These are phyloP conservation scores for Lytechinus pictus DNA, from an alignment of 35 echinoderm and acorn worm genomes.

Conservation along the genomic window DNA sequence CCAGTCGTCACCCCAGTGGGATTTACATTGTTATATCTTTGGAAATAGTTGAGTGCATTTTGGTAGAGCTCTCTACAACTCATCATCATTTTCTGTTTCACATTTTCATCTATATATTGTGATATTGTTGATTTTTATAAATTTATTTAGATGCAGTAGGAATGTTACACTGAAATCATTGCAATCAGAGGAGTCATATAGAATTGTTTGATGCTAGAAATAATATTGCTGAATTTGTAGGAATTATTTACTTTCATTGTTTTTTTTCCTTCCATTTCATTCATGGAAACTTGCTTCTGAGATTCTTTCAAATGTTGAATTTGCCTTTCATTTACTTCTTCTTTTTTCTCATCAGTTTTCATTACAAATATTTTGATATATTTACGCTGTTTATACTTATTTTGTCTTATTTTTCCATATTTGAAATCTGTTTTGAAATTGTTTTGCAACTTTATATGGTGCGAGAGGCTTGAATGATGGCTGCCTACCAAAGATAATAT, in stretches of 20 bases:
- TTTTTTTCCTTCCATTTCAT: background rate
- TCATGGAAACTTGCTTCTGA: background rate
- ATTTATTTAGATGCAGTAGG: constrained; percentile 11
- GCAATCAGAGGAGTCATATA: background rate
- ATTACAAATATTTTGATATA: background rate
- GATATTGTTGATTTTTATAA: background rate
- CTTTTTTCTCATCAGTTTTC: background rate
- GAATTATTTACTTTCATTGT: background rate
- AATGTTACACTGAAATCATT: constrained; percentile 13
- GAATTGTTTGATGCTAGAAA: background rate
- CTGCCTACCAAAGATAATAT: background rate
- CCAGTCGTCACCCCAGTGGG: too few species aligned
- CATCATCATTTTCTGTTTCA: background rate
- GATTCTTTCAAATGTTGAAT: background rate
- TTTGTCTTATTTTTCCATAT: background rate
- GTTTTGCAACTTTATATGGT: background rate
- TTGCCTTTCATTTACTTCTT: background rate
- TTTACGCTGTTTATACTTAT: background rate
- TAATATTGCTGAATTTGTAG: background rate
- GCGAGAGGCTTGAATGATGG: background rate
- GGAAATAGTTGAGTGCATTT: background rate
- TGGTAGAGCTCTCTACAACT: background rate
- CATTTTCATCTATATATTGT: background rate
- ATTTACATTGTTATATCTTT: background rate
- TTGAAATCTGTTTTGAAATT: background rate